Evolutionary conservation across 2,888 invertebrate species (phyloP).

Genomic region (Beris morrisii): DNA sequence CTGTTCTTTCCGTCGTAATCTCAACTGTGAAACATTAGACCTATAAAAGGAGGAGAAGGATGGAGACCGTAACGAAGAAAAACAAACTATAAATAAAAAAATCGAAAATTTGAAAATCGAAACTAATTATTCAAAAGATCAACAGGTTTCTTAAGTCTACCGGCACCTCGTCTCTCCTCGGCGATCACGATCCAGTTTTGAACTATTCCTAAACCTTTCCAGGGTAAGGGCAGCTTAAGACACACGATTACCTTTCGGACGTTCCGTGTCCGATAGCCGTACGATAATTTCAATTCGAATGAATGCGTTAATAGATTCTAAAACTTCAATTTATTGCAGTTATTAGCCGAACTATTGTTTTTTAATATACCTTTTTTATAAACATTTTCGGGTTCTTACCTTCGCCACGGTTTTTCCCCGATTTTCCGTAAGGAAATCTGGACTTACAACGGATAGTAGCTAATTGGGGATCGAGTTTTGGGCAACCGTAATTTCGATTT

Average conservation of each 20-base stretch:
- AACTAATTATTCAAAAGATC: slow-evolving; percentile 29
- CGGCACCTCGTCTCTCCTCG: slow-evolving; percentile 1
- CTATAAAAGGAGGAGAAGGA: too few relatives aligned
- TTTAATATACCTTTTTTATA: too few relatives aligned
- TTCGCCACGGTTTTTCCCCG: too few relatives aligned
- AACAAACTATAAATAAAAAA: too few relatives aligned
- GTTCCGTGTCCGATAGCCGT: slow-evolving; percentile 3
- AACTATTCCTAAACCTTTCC: not conserved
- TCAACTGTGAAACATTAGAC: slow-evolving; percentile 12
- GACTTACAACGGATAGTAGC: too few relatives aligned
- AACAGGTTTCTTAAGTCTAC: slow-evolving; percentile 25
- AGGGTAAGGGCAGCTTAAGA: not conserved
- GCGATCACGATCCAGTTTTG: too few relatives aligned
- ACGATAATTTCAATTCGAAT: not conserved
- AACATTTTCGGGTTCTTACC: too few relatives aligned
- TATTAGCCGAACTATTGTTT: slow-evolving; percentile 1
- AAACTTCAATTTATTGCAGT: slow-evolving; percentile 18
- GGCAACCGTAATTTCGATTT: too few relatives aligned
- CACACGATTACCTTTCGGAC: not conserved
- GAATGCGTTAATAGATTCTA: slow-evolving; percentile 21
- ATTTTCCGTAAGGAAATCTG: too few relatives aligned
- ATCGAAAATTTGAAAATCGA: not conserved
- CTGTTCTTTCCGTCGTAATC: not conserved
- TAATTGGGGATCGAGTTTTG: too few relatives aligned
- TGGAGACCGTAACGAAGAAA: too few relatives aligned